Base-by-base conservation (phyloP, 2,888 invertebrate genomes). In the Drosophila bunnanda region DNA sequence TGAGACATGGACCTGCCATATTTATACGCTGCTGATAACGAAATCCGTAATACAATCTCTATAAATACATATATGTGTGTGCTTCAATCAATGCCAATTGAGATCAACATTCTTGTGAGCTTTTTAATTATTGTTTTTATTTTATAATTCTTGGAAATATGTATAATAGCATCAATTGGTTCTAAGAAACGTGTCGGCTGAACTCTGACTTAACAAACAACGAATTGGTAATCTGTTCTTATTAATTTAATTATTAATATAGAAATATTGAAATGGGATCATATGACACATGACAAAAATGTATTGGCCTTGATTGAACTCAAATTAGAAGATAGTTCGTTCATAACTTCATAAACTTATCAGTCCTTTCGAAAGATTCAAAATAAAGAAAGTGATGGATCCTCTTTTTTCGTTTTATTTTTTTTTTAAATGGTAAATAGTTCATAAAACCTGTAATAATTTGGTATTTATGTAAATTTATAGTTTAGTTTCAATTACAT, bases 1-100 rank as follows among this genome's bases (percentile, higher is more conserved):
- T 50, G 32, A 20, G 20, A 50, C 50, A 9, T 2, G 20, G 15
- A 9, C 9, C 7, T 15, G 50, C 17, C 15, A 32, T 50, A 50
- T 50, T 50, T 50, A 50, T 32, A 50, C 20, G 32, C 32, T 20
- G 32, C 50, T 50, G 50, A 50, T 50, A 50, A 50, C 20, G 3
- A 32, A 50, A 15, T 32, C 50, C 15, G 32, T 20, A 32, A 13
- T 32, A 32, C 32, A 13, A 50, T 13, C 20, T 50, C 20, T 20
- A 25, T 9, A 10, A 15, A 1, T 25, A 4, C 25, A 10, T 6
- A 34, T 34, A n/a, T 12, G 6, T 10, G 28, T 12, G 32, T 15
- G 32, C 17, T 50, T 15, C 15, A 20, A 20, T 50, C 2, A 32
- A 32, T 50, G 32, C 15, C 32, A 32, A 50, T 20, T 32, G 20